Base-by-base conservation (phyloP, 2,888 invertebrate genomes). In the Onchidella celtica region DNA sequence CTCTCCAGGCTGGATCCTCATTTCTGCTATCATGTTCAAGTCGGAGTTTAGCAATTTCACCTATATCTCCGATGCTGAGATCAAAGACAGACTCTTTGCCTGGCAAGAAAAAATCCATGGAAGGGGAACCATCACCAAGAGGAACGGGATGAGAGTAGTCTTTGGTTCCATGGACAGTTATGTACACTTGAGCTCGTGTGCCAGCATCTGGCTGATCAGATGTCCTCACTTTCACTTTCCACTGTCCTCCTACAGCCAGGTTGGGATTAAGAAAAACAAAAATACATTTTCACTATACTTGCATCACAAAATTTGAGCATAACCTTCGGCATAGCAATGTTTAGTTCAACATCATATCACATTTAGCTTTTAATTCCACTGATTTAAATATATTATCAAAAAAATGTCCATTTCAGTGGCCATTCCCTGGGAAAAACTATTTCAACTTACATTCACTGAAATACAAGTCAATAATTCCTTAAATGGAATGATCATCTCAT, bases 21-120 rank as follows among this genome's bases (percentile, higher is more conserved):
- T 87, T 87, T 17, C 81, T 82, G 81, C 88, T 90, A 83, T 91
- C 91, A 85, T 90, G 90, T 82, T 90, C 90, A 40, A 91, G 80
- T 34, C 89, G 83, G 32, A 92, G 87, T 86, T 92, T 92, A n/a
- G 84, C 86, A n/a, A 92, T 69, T n/a, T 89, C 87, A 34, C 92
- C 92, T 65, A 92, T 88, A 69, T 90, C 87, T 66, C 89, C 90
- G 47, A 89, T 83, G 36, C 86, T 79, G 0, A 92, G 83, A 90
- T 79, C 69, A 81, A 85, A 85, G 34, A 38, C 36, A 21, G 83
- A 66, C 68, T 85, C 83, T 55, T 79, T 83, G 29, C 83, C 83
- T 11, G 66, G 76, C 27, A 24, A 27, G 61, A 83, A 85, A 73
- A 47, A 63, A 11, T 85, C 81, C 6, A 79, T 73, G 40, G 81